Evolutionary conservation across 2,797 vertebrate genomes (phyloP), one percentile per base, ranked within the genome.

Genomic region (Coluber constrictor): DNA sequence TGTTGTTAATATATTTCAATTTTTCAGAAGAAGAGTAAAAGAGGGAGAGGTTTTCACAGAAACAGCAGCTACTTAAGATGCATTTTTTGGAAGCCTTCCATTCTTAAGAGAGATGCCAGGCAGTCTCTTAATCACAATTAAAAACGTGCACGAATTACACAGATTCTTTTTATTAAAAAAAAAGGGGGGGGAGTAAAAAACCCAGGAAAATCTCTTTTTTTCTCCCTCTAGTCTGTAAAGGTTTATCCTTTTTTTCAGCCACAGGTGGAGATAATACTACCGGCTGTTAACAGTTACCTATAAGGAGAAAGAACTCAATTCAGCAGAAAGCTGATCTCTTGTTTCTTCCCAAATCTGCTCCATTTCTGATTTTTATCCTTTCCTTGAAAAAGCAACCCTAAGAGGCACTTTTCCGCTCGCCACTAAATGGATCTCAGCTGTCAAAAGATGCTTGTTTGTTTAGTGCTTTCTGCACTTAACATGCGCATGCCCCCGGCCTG

Each of bases 101-200:
- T 59, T 74, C 57, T 92, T 92, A 93, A 94, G 93, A n/a, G 90
- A 93, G 93, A 20, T 63, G 90, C 66, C 86, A 88, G 63, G 57
- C 51, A 93, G 93, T 90, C 74, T 92, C 91, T 20, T 0, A 95
- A 94, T 94, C 94, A 70, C 93, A 96, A 92, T 94, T 83, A 18
- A 63, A 87, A 74, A 89, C 60, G 54, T 92, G 86, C 86, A 91
- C 5, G 8, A 20, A 32, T 74, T 32, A 37, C 5, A 43, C 70
- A 23, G 18, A 79, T 37, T 20, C 15, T 18, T 37, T 74, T 37
- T 6, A 23, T n/a, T 9, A 10, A 23, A 79, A 79, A 74, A 43
- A 66, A 15, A 6, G 29, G 3, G 15, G 74, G 7, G 15, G 15
- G 15, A 8, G 57, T 57, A 59, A 56, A 25, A 29, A 70, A 87